phyloP scores from a whole-genome alignment of 1,140 invertebrate genomes.

The Magallana ariakensis region DNA sequence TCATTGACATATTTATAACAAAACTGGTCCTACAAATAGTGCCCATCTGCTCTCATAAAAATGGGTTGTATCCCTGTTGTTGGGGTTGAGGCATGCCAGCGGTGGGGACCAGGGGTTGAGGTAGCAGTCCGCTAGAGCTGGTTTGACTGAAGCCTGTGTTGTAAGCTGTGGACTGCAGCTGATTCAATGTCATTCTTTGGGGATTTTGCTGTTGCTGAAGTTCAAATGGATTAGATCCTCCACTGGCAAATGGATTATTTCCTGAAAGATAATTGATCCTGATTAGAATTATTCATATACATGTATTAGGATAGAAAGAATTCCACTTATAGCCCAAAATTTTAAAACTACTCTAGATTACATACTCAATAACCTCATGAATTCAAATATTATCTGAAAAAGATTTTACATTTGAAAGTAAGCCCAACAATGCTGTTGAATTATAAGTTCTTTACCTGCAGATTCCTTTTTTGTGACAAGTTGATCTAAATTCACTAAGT shows the following conservation, averaged over 20 bases:
- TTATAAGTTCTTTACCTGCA: constrained; percentile 59
- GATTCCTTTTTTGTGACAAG: constrained; percentile 69
- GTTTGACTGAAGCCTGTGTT: constrained; percentile 66
- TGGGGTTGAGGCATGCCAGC: constrained; percentile 50
- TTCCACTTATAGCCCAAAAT: no score
- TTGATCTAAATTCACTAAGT: constrained; percentile 76
- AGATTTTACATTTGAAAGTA: no score
- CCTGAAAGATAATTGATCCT: constrained; percentile 41
- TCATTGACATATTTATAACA: neutral
- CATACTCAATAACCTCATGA: no score
- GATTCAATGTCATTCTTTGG: constrained; percentile 65
- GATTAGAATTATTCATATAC: no score
- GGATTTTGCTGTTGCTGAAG: constrained; percentile 53
- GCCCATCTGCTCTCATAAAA: constrained; percentile 61
- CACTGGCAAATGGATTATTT: constrained; percentile 68
- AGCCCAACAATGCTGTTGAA: no score
- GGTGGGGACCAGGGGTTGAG: constrained; percentile 66
- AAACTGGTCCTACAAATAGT: constrained; percentile 6
- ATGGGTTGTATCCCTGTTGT: constrained; percentile 67
- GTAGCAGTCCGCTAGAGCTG: constrained; percentile 57
- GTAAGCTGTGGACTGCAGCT: constrained; percentile 58
- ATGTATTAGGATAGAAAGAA: no score
- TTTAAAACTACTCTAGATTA: no score
- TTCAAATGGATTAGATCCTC: constrained; percentile 68
- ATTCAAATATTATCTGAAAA: no score